Conservation (phyloP, 2,888 invertebrate species). For the Ophion ventricosus region DNA sequence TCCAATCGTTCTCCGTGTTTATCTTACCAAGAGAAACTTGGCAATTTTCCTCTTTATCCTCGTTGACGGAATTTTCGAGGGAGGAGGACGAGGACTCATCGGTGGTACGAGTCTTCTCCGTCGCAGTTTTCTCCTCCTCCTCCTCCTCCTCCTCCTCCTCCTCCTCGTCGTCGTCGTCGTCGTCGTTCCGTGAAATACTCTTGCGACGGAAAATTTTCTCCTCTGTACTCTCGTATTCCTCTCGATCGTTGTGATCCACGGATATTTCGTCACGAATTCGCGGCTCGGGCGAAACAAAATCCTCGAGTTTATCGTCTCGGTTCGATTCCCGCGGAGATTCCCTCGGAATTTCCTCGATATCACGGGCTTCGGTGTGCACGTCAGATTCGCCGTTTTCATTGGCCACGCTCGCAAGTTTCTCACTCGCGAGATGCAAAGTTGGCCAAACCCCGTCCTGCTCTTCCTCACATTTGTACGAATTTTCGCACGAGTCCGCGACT, state of each 20-base stretch:
- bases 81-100: too few species aligned
- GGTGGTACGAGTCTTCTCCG: conserved; percentile 32
- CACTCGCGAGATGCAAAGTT: conserved; percentile 1
- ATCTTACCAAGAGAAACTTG: conserved; percentile 49
- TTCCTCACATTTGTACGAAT: conserved; percentile 45
- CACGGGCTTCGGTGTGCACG: neutral
- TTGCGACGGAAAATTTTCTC: conserved; percentile 52
- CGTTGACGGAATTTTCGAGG: conserved; percentile 47
- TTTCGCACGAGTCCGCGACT: conserved; percentile 35
- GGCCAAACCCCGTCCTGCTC: conserved; percentile 51
- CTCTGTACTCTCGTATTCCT: conserved; percentile 52
- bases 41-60: conserved; percentile 47
- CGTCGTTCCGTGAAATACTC: conserved; percentile 18
- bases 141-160: too few species aligned
- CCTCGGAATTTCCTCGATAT: conserved; percentile 1
- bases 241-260: conserved; percentile 20
- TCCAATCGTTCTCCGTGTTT: conserved; percentile 70
- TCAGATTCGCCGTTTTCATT: neutral
- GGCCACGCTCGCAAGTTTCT: neutral
- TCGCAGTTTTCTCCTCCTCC: too few species aligned
- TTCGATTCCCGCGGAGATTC: neutral
- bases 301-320: conserved; percentile 3
- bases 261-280: conserved; percentile 5
- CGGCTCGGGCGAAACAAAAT: neutral
- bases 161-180: conserved; percentile 9